Percentiles rank a stretch among this genome's conserved stretches.
Conservation (phyloP, 1,140 invertebrate species). For the Trichonephila clavipes region DNA sequence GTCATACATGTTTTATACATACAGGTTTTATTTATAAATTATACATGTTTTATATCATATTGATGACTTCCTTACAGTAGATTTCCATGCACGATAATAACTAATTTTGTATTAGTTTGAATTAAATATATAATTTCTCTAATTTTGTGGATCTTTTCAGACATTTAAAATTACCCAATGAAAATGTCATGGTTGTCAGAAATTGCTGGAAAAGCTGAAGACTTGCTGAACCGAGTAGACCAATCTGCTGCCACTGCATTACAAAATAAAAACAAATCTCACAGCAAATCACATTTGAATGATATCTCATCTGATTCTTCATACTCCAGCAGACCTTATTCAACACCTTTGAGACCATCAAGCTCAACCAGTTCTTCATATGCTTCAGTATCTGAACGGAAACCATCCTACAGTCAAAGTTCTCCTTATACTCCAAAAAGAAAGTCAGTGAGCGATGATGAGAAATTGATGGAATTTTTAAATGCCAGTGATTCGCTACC, state of each 20-base stretch:
- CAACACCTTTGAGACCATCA: background rate
- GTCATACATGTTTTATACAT: no score
- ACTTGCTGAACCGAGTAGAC: constrained; percentile 91
- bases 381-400: background rate
- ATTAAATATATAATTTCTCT: no score
- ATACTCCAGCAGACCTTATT: constrained; percentile 9
- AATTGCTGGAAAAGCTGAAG: constrained; percentile 91
- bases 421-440: background rate
- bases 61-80: no score
- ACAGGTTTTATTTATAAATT: no score
- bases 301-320: background rate
- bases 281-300: background rate
- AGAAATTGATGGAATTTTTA: constrained; percentile 82
- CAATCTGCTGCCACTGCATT: constrained; percentile 89
- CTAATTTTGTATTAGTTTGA: no score
- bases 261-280: constrained; percentile 77
- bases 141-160: background rate
- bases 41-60: no score
- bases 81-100: no score
- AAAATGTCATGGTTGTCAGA: constrained; percentile 91
- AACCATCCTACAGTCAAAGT: background rate
- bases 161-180: background rate
- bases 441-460: constrained; percentile 80
- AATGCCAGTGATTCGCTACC: constrained; percentile 79
- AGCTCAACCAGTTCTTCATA: background rate